Conservation (phyloP, 1,140 invertebrate species). For the Drosophila santomea region DNA sequence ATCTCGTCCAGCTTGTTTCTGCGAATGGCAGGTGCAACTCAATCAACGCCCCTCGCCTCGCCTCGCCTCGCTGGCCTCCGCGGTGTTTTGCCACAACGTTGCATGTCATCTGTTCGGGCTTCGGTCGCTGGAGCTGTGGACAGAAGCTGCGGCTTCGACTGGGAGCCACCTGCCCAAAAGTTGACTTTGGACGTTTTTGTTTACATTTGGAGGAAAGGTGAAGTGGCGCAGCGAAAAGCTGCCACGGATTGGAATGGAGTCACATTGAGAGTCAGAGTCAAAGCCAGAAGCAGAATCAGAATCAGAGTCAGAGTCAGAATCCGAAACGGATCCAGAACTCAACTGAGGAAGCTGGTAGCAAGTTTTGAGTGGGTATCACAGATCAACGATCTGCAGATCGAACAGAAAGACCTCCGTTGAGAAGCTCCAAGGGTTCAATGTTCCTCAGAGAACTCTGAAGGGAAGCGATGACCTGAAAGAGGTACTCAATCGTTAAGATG, state of each 20-base stretch:
- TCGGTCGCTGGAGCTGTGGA: slow-evolving; percentile 5
- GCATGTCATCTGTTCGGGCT: slow-evolving; percentile 57
- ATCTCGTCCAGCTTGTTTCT: slow-evolving; percentile 66
- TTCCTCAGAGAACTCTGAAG: slow-evolving; percentile 20
- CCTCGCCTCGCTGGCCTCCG: background rate
- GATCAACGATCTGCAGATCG: slow-evolving; percentile 62
- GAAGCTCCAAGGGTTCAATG: slow-evolving; percentile 38
- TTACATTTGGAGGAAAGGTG: slow-evolving; percentile 51
- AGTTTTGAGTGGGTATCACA: slow-evolving; percentile 69
- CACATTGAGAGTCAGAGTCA: slow-evolving; percentile 3
- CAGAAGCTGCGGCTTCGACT: slow-evolving; percentile 36
- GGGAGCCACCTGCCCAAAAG: slow-evolving; percentile 60
- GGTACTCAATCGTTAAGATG: background rate
- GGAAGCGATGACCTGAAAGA: slow-evolving; percentile 28
- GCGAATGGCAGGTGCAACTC: slow-evolving; percentile 84
- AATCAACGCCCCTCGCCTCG: slow-evolving; percentile 55
- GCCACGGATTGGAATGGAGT: slow-evolving; percentile 36
- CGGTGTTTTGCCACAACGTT: slow-evolving; percentile 41
- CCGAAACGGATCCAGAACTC: slow-evolving; percentile 9
- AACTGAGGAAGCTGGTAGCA: slow-evolving; percentile 70
- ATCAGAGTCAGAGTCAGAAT: background rate
- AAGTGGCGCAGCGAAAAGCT: slow-evolving; percentile 53
- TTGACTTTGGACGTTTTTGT: slow-evolving; percentile 55
- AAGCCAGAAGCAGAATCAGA: background rate
- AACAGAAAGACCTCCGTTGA: slow-evolving; percentile 24